Base-by-base conservation (phyloP, 2,113 vertebrate species). In the Tachysurus vachellii region DNA sequence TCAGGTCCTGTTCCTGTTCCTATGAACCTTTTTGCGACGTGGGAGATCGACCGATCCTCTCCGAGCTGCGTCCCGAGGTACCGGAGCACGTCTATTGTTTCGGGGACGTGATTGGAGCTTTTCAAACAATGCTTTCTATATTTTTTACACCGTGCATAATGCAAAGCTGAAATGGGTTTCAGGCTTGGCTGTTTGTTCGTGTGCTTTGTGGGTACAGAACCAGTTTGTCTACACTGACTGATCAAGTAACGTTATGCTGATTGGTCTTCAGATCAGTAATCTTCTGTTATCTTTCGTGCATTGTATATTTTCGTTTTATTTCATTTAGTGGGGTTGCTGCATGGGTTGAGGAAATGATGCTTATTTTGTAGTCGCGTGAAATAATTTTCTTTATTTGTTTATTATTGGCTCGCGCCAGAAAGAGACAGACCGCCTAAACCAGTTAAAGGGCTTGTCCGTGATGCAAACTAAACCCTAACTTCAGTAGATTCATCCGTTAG, bases 21-120 rank as follows among this genome's bases (percentile, higher is more conserved):
- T 19, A 95, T 94, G 94, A 95, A 94, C 90, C 90, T 95, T 68
- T 95, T 94, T 23, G 93, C 93, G 2, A 94, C 93, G 86, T 95
- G 93, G 94, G 94, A 95, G 73, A 92, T 94, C 47, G 94, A 95
- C 85, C 93, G 94, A n/a, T 93, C 92, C 21, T 95, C 93, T 16
- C 93, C 94, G 31, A 93, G 93, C 93, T 95, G 93, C 83, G 94
- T 95, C 2, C 94, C 94, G 85, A 94, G 94, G 94, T 93, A 91
- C 84, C 64, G 82, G 59, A 80, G 36, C 61, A 42, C 56, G 31
- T 71, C 85, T 80, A 57, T 84, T 84, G 85, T 89, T 31, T 61
- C 80, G 64, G 57, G 79, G 57, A 53, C 80, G 68, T 83, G 59
- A 87, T 57, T 61, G 80, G 19, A 56, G 77, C 53, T 19, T 26